These are phyloP conservation scores for Silvanus unidentatus DNA, from an alignment of 2,888 invertebrate genomes.

Conservation along the genomic window DNA sequence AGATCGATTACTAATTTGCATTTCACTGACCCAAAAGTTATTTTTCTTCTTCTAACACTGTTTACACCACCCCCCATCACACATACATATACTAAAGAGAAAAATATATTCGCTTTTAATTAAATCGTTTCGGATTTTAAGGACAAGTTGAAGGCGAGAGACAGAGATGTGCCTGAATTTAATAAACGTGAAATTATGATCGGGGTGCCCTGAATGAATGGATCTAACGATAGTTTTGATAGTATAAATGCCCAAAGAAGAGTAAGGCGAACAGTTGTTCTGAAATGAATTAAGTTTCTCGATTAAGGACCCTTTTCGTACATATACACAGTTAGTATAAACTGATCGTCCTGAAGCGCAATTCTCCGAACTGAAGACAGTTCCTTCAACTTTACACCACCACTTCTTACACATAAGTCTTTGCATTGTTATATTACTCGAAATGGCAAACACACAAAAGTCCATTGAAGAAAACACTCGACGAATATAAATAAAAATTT, in stretches of 20 bases:
- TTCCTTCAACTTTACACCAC: neutral
- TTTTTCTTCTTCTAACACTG: too few relatives aligned
- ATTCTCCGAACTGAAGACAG: slow-evolving; percentile 16
- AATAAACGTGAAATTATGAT: too few relatives aligned
- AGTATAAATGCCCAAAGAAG: too few relatives aligned
- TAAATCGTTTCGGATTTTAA: too few relatives aligned
- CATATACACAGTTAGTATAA: slow-evolving; percentile 28
- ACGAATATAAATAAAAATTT: too few relatives aligned
- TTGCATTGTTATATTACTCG: slow-evolving; percentile 1
- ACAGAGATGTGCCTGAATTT: too few relatives aligned
- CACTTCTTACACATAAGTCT: neutral
- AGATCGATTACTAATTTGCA: slow-evolving; percentile 27
- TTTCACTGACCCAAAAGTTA: slow-evolving; percentile 24
- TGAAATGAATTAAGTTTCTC: slow-evolving; percentile 41
- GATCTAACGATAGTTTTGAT: too few relatives aligned
- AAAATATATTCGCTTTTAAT: too few relatives aligned
- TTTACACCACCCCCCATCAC: too few relatives aligned
- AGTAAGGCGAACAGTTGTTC: slow-evolving; percentile 20
- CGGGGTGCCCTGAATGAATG: too few relatives aligned
- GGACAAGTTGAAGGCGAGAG: too few relatives aligned
- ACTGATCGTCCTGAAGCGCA: slow-evolving; percentile 21
- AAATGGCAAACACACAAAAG: slow-evolving; percentile 3
- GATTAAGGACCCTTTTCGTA: slow-evolving; percentile 36
- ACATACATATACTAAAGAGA: too few relatives aligned
- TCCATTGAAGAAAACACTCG: neutral